Conservation (phyloP, 2,888 invertebrate genomes). For the Dynastes maya region DNA sequence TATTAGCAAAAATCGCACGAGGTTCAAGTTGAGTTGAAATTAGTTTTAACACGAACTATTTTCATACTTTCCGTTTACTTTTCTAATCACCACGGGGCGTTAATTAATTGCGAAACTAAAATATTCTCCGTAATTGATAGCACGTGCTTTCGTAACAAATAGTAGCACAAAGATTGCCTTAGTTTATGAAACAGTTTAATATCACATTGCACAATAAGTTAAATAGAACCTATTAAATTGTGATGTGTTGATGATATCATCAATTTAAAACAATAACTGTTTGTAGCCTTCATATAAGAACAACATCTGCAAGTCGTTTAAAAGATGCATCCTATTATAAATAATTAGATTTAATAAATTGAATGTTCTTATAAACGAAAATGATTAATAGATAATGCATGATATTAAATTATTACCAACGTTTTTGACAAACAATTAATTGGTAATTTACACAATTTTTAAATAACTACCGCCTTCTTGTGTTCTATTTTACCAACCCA, state of each 20-base stretch:
- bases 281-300: no score
- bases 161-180: not conserved
- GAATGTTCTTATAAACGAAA: no score
- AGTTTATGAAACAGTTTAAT: not conserved
- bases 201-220: not conserved
- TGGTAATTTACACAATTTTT: no score
- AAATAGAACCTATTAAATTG: conserved; percentile 1
- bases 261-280: conserved; percentile 3
- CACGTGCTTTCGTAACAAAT: not conserved
- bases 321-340: no score
- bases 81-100: not conserved
- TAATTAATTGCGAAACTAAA: not conserved
- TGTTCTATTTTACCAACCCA: no score
- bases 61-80: not conserved
- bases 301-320: no score
- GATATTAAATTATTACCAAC: no score
- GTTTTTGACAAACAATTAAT: no score
- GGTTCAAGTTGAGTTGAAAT: not conserved
- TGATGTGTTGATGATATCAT: conserved; percentile 11
- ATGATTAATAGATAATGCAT: no score
- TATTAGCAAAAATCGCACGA: not conserved
- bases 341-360: no score
- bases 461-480: no score
- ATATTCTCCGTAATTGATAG: not conserved
- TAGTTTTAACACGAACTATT: not conserved